Conservation (phyloP, 2,113 vertebrate species). For the Limnothrissa miodon region DNA sequence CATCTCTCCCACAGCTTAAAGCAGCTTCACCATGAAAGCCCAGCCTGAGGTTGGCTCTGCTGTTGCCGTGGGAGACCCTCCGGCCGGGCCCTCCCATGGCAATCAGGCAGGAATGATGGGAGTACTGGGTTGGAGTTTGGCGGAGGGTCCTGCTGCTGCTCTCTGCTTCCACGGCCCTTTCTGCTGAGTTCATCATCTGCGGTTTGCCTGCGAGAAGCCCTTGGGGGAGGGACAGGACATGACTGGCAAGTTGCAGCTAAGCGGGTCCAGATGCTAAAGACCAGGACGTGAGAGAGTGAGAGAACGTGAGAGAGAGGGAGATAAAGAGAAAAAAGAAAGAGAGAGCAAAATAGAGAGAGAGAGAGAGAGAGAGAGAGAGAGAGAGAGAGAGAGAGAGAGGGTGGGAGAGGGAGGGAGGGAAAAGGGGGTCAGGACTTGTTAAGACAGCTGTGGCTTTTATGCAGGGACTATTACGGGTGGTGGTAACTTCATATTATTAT, state of each 20-base stretch:
- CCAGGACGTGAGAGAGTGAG: not conserved
- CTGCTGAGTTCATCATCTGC: constrained; percentile 52
- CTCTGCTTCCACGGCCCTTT: constrained; percentile 21
- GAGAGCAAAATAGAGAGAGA: not conserved
- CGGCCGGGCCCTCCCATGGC: not conserved
- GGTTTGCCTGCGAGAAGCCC: constrained; percentile 39
- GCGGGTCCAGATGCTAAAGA: constrained; percentile 45
- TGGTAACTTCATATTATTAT: constrained; percentile 42
- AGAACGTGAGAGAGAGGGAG: not conserved
- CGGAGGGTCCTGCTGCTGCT: not conserved
- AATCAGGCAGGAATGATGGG: constrained; percentile 11
- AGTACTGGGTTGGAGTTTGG: not conserved
- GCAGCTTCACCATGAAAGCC: not conserved
- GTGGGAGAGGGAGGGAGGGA: not conserved
- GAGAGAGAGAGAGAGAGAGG: not conserved
- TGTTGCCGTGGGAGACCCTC: not conserved
- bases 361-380: not conserved
- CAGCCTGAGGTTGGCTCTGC: not conserved
- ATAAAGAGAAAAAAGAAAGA: not conserved
- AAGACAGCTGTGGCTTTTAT: constrained; percentile 47
- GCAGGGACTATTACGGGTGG: constrained; percentile 22
- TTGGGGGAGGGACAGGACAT: constrained; percentile 35
- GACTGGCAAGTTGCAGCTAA: constrained; percentile 45
- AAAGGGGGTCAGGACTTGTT: constrained; percentile 38
- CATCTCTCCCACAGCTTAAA: not conserved